Conservation (phyloP, 1,140 invertebrate genomes). For the Luehdorfia chinensis region DNA sequence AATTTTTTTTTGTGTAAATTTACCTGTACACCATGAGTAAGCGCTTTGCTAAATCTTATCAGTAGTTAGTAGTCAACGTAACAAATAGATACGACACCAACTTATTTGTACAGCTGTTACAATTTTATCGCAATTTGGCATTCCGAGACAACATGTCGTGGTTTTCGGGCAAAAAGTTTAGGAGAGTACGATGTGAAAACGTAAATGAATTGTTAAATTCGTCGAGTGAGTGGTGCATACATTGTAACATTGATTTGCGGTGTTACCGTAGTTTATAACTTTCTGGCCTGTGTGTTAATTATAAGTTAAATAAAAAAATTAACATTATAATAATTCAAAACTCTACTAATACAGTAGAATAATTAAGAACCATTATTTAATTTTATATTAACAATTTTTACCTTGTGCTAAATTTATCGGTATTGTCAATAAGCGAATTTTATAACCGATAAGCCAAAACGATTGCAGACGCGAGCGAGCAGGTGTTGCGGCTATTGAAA, state of each 20-base stretch:
- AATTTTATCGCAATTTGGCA: slow-evolving; percentile 8
- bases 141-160: slow-evolving; percentile 33
- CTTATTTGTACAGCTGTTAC: background rate
- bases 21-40: slow-evolving; percentile 21
- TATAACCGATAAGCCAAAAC: background rate
- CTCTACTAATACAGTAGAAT: too few relatives aligned
- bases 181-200: slow-evolving; percentile 41
- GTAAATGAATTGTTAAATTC: slow-evolving; percentile 39
- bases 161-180: slow-evolving; percentile 47
- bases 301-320: too few relatives aligned
- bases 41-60: slow-evolving; percentile 29
- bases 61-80: slow-evolving; percentile 20
- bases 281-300: too few relatives aligned
- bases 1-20: too few relatives aligned
- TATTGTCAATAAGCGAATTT: too few relatives aligned
- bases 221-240: slow-evolving; percentile 40
- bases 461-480: slow-evolving; percentile 2
- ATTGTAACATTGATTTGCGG: too few relatives aligned
- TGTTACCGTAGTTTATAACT: too few relatives aligned
- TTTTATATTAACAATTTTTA: too few relatives aligned
- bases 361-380: too few relatives aligned
- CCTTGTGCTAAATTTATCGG: too few relatives aligned
- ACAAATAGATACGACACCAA: slow-evolving; percentile 18
- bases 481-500: slow-evolving; percentile 18
- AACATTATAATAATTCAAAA: too few relatives aligned